phyloP scores from a whole-genome alignment of 2,113 vertebrate genomes.

The Blennius ocellaris region DNA sequence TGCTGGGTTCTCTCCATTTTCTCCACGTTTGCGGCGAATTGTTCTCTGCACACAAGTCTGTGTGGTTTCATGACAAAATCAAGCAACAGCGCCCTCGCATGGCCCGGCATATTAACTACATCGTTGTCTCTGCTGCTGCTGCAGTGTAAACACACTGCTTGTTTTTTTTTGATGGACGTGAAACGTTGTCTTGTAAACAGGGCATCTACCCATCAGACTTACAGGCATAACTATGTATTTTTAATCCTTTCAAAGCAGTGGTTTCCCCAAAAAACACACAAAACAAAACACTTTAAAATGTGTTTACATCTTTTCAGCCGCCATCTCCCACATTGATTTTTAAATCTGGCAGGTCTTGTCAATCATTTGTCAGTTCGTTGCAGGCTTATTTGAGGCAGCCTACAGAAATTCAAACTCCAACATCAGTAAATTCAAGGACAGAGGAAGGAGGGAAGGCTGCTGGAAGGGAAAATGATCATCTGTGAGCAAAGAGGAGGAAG shows the following conservation, averaged over 20 bases:
- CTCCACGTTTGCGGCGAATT: no score
- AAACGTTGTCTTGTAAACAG: no score
- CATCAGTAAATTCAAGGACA: slow-evolving; percentile 13
- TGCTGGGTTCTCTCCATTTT: no score
- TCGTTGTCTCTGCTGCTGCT: no score
- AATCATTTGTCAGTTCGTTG: slow-evolving; percentile 4
- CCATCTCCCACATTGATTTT: neutral
- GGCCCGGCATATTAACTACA: no score
- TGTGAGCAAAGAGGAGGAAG: neutral
- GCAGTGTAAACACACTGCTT: no score
- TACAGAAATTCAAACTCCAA: neutral
- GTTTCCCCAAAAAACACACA: neutral
- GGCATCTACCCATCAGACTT: neutral
- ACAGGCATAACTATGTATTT: neutral
- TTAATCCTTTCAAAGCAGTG: neutral
- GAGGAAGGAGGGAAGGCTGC: neutral
- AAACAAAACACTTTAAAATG: neutral
- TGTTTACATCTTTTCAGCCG: neutral
- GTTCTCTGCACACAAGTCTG: no score
- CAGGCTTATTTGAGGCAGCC: slow-evolving; percentile 23
- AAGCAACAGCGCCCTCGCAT: no score
- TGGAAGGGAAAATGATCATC: slow-evolving; percentile 3
- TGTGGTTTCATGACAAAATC: no score
- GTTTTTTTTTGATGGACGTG: no score
- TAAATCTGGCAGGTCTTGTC: slow-evolving; percentile 1